phyloP scores from a whole-genome alignment of 2,113 vertebrate species.

The Perca flavescens region DNA sequence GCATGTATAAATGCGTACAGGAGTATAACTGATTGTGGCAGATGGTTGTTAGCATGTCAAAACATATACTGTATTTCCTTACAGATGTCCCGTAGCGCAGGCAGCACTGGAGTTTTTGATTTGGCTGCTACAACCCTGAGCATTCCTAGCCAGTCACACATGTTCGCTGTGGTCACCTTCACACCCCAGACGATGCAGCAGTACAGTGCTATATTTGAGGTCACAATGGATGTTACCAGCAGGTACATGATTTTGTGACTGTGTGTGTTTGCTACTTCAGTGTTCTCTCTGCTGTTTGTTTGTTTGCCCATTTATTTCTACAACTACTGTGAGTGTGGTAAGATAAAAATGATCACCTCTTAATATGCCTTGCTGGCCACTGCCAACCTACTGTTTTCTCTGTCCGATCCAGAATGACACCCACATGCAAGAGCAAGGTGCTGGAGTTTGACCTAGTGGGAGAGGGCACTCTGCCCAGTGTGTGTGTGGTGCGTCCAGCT shows the following conservation, averaged over 20 bases:
- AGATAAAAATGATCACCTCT: background rate
- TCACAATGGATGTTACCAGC: slow-evolving; percentile 78
- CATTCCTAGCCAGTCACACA: slow-evolving; percentile 82
- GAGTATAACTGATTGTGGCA: background rate
- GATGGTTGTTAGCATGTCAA: background rate
- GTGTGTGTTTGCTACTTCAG: background rate
- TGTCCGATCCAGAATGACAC: slow-evolving; percentile 45
- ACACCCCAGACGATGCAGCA: slow-evolving; percentile 85
- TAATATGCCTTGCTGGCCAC: background rate
- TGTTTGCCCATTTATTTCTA: background rate
- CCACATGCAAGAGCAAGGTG: slow-evolving; percentile 62
- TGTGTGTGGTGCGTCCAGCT: slow-evolving; percentile 84
- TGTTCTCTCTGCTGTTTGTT: slow-evolving; percentile 1
- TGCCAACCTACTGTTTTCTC: background rate
- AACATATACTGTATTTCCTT: background rate
- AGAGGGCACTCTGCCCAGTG: slow-evolving; percentile 87
- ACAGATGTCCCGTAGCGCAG: slow-evolving; percentile 68
- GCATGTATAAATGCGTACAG: background rate
- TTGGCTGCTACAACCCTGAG: slow-evolving; percentile 82
- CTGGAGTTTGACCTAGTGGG: slow-evolving; percentile 88
- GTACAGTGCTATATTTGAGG: slow-evolving; percentile 89
- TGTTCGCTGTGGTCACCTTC: slow-evolving; percentile 87
- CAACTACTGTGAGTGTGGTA: background rate
- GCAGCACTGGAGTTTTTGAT: slow-evolving; percentile 83
- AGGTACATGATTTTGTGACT: slow-evolving; percentile 78